Percentiles rank a stretch among this genome's conserved stretches.
Evolutionary conservation across 2,888 invertebrate genomes (phyloP).

Genomic region (Boloria selene): DNA sequence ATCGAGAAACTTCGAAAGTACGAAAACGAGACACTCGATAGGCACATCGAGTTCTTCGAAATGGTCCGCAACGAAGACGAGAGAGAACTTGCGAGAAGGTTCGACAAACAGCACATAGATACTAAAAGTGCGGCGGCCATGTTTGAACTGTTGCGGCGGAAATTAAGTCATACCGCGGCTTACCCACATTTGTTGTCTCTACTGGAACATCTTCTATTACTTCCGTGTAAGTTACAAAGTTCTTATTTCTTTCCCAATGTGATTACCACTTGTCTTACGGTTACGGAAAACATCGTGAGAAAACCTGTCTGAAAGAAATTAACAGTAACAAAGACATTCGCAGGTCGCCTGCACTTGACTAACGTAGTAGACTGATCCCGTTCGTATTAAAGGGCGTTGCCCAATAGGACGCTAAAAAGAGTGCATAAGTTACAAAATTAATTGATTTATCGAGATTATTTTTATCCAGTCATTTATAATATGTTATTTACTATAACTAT

Average conservation of each 20-base stretch:
- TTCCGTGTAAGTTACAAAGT: constrained; percentile 85
- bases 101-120: constrained; percentile 95
- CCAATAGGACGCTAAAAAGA: too few relatives aligned
- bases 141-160: constrained; percentile 94
- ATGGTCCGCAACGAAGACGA: constrained; percentile 99
- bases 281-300: too few relatives aligned
- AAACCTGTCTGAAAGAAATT: too few relatives aligned
- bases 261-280: too few relatives aligned
- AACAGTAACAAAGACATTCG: too few relatives aligned
- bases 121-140: constrained; percentile 96
- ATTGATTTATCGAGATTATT: too few relatives aligned
- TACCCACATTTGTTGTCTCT: constrained; percentile 96
- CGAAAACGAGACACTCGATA: constrained; percentile 96
- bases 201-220: constrained; percentile 92
- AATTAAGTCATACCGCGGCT: constrained; percentile 94
- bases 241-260: background rate
- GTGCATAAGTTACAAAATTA: too few relatives aligned
- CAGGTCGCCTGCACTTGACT: too few relatives aligned
- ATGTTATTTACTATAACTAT: too few relatives aligned
- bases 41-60: constrained; percentile 99
- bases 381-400: too few relatives aligned
- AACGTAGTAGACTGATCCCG: too few relatives aligned
- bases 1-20: constrained; percentile 96
- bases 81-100: constrained; percentile 94
- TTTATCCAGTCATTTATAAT: background rate